Conservation (phyloP, 64 coral and sea anemone genomes). For the Porites lutea region DNA sequence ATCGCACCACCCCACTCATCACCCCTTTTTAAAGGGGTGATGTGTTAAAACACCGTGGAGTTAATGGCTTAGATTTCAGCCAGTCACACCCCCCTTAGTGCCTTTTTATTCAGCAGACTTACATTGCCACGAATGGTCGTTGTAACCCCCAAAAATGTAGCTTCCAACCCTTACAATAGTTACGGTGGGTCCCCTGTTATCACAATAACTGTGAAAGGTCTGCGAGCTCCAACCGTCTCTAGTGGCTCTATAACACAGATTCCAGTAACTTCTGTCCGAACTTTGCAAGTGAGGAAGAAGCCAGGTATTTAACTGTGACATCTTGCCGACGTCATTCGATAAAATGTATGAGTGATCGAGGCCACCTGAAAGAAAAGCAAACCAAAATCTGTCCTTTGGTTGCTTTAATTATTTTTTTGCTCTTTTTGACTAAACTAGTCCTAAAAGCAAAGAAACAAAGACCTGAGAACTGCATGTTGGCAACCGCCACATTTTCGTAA, state of each 20-base stretch:
- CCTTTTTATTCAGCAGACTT: background rate
- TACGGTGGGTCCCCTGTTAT: constrained; percentile 38
- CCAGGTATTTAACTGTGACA: background rate
- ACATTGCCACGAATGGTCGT: constrained; percentile 40
- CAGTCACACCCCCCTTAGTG: too few relatives aligned
- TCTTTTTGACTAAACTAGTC: too few relatives aligned
- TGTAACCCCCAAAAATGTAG: constrained; percentile 64
- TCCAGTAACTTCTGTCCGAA: constrained; percentile 22
- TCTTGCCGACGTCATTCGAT: background rate
- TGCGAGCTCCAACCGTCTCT: background rate
- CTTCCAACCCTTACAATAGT: constrained; percentile 31
- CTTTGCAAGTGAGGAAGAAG: background rate
- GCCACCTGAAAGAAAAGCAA: constrained; percentile 1
- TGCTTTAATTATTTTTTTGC: too few relatives aligned
- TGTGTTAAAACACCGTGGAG: too few relatives aligned
- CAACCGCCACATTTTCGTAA: too few relatives aligned
- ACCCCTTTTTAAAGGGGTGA: too few relatives aligned
- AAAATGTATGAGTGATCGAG: constrained; percentile 30
- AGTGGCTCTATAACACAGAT: constrained; percentile 22
- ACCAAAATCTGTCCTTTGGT: background rate
- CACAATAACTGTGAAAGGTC: constrained; percentile 41
- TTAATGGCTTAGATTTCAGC: too few relatives aligned
- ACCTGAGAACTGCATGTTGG: too few relatives aligned
- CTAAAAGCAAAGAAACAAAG: too few relatives aligned
- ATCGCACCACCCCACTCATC: too few relatives aligned